Conservation (phyloP, 2,113 vertebrate genomes). For the Romanogobio albipinnatus region DNA sequence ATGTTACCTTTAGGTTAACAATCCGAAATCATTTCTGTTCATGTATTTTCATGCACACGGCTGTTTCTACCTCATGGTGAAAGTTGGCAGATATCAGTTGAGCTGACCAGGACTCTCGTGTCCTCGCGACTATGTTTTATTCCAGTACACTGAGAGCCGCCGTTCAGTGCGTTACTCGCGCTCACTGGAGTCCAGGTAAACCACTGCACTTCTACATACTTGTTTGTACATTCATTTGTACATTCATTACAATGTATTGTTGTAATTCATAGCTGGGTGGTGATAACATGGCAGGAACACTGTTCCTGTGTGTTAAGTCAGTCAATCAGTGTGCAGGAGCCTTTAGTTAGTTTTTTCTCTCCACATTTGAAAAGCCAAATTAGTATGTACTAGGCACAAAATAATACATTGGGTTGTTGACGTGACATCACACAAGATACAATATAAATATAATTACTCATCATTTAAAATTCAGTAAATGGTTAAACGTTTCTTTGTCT, state of each 20-base stretch:
- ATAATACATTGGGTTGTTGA: no score
- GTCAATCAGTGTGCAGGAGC: background rate
- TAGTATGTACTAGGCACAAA: background rate
- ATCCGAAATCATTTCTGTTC: no score
- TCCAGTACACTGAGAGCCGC: conserved; percentile 54
- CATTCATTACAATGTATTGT: background rate
- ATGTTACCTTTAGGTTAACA: conserved; percentile 6
- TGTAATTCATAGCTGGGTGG: background rate
- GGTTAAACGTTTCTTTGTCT: no score
- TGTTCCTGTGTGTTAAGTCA: background rate
- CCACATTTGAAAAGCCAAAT: background rate
- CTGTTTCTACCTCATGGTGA: conserved; percentile 53
- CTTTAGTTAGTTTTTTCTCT: background rate
- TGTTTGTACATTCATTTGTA: no score
- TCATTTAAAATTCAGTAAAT: no score
- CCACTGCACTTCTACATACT: background rate
- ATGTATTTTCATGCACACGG: background rate
- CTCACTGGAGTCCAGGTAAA: conserved; percentile 64
- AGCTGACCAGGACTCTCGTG: conserved; percentile 48
- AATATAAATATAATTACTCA: no score
- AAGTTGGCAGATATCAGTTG: conserved; percentile 24
- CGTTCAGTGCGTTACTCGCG: conserved; percentile 55
- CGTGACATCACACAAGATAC: no score
- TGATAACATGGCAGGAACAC: background rate
- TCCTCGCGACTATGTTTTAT: conserved; percentile 63